Evolutionary conservation across 2,113 vertebrate genomes (phyloP).

Genomic region (Sturnira hondurensis): DNA sequence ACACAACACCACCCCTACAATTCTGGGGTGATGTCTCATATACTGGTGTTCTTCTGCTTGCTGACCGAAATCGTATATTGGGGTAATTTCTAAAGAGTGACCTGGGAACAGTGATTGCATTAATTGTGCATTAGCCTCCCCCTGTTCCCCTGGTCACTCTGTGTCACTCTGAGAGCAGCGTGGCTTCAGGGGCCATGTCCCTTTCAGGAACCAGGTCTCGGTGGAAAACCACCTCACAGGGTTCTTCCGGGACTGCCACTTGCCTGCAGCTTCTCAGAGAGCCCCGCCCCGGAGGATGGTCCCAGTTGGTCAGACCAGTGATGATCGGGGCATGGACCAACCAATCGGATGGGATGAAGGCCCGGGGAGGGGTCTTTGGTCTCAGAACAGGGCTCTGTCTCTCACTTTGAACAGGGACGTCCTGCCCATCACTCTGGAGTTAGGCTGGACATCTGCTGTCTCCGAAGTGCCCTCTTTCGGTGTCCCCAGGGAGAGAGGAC

Average conservation of each 20-base stretch:
- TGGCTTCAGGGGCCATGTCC: too few relatives aligned
- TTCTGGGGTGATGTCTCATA: rapidly evolving
- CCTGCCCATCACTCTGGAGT: too few relatives aligned
- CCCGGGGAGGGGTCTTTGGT: rapidly evolving
- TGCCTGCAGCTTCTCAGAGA: not conserved
- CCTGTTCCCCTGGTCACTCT: too few relatives aligned
- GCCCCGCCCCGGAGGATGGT: rapidly evolving
- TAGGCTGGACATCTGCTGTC: not conserved
- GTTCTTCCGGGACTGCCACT: rapidly evolving
- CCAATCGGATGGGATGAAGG: rapidly evolving
- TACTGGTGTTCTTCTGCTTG: not conserved
- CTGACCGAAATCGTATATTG: rapidly evolving
- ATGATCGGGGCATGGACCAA: rapidly evolving
- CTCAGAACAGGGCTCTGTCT: too few relatives aligned
- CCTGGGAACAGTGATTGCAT: rapidly evolving
- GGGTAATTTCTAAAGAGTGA: not conserved
- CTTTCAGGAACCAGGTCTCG: not conserved
- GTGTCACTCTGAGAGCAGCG: too few relatives aligned
- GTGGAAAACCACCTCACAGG: not conserved
- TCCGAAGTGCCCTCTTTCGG: not conserved
- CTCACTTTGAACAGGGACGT: too few relatives aligned
- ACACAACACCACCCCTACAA: rapidly evolving
- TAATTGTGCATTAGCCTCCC: rapidly evolving
- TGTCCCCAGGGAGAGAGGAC: not conserved
- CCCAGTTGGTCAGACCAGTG: rapidly evolving